Evolutionary conservation across 2,113 vertebrate genomes (phyloP).

Genomic region (Pollimyrus isidori): DNA sequence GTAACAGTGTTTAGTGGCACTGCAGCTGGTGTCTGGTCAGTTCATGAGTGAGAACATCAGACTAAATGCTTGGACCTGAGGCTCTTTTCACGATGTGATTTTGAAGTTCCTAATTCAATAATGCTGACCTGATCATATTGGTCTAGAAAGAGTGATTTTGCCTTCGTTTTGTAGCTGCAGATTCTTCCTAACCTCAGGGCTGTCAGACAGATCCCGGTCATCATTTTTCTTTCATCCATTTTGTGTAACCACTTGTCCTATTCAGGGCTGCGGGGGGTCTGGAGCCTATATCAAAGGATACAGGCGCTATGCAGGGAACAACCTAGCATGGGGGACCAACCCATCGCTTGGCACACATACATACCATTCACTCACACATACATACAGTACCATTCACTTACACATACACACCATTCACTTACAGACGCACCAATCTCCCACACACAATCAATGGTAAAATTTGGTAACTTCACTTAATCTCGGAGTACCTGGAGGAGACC

Average conservation of each 20-base stretch:
- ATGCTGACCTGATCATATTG: constrained; percentile 2
- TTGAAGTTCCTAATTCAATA: neutral
- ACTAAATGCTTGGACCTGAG: neutral
- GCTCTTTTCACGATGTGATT: neutral
- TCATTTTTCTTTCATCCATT: neutral
- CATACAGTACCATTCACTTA: too few species aligned
- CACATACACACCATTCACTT: too few species aligned
- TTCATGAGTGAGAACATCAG: neutral
- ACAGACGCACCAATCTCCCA: too few species aligned
- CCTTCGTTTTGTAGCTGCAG: too few species aligned
- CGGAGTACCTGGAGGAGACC: too few species aligned
- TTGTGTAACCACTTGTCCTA: neutral
- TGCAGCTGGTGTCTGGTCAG: neutral
- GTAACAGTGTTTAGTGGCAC: neutral
- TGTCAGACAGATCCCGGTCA: neutral
- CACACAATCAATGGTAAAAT: too few species aligned
- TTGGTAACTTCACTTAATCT: too few species aligned
- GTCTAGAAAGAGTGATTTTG: constrained; percentile 6
- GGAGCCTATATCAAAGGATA: neutral
- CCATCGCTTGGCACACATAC: neutral
- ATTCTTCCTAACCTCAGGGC: neutral
- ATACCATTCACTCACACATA: neutral
- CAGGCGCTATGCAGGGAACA: neutral
- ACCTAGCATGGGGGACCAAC: neutral
- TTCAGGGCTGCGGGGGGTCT: too few species aligned